A percentile compares a stretch with the other conserved stretches of the same genome.
Evolutionary conservation across 2,888 invertebrate genomes (phyloP).

Genomic region (Uloborus plumipes): DNA sequence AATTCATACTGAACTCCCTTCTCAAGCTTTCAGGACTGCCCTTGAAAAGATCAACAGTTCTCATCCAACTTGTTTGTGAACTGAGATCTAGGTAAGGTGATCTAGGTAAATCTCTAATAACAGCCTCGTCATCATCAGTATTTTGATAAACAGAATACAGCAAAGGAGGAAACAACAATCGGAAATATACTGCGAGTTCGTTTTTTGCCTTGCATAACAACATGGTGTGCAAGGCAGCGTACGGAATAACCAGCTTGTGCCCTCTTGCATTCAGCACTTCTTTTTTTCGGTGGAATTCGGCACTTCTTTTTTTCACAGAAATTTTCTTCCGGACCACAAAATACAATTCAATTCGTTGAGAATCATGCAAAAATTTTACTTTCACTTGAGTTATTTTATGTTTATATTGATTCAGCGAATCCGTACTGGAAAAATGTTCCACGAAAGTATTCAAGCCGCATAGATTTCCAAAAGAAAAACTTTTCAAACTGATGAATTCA

Average conservation of each 20-base stretch:
- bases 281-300: slow-evolving; percentile 24
- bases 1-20: slow-evolving; percentile 48
- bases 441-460: slow-evolving; percentile 57
- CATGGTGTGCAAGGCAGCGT: slow-evolving; percentile 26
- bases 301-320: slow-evolving; percentile 15
- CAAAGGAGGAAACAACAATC: slow-evolving; percentile 33
- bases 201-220: slow-evolving; percentile 19
- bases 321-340: slow-evolving; percentile 43
- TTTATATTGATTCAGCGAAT: slow-evolving; percentile 8
- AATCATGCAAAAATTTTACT: slow-evolving; percentile 48
- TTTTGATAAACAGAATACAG: slow-evolving; percentile 34
- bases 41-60: slow-evolving; percentile 36
- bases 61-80: slow-evolving; percentile 13
- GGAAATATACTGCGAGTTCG: slow-evolving; percentile 23
- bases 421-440: slow-evolving; percentile 54
- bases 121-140: slow-evolving; percentile 1
- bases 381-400: slow-evolving; percentile 59
- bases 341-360: slow-evolving; percentile 24
- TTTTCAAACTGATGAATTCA: slow-evolving; percentile 2
- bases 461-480: slow-evolving; percentile 63
- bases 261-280: slow-evolving; percentile 25
- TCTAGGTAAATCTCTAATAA: slow-evolving; percentile 4
- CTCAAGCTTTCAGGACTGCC: not conserved
- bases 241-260: slow-evolving; percentile 33
- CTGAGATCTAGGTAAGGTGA: slow-evolving; percentile 17